A percentile compares a stretch with the other conserved stretches of the same genome.
These are phyloP conservation scores for Callimorpha dominula DNA, from an alignment of 2,888 invertebrate genomes.

Conservation along the genomic window DNA sequence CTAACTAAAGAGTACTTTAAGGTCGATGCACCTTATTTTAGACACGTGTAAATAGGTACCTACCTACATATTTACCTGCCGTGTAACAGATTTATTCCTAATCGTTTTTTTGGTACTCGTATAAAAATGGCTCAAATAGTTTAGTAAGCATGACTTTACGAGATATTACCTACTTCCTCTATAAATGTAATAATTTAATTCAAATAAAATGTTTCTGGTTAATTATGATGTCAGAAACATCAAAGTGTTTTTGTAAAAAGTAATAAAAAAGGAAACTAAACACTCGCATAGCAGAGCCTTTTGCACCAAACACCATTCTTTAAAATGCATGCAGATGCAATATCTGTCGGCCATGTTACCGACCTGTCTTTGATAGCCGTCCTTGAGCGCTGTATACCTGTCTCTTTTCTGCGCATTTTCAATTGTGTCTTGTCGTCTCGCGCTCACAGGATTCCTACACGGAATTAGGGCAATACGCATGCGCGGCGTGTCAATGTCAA, in stretches of 20 bases:
- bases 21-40: slow-evolving; percentile 55
- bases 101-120: not conserved
- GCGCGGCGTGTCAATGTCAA: slow-evolving; percentile 85
- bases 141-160: not conserved
- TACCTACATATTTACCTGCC: not conserved
- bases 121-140: not conserved
- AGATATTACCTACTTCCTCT: not conserved
- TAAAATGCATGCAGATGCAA: slow-evolving; percentile 80
- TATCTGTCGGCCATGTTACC: slow-evolving; percentile 80
- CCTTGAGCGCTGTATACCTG: slow-evolving; percentile 54
- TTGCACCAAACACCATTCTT: slow-evolving; percentile 59
- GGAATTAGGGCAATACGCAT: slow-evolving; percentile 85
- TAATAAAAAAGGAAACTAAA: not conserved
- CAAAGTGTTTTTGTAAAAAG: not conserved
- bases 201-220: not conserved
- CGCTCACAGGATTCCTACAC: slow-evolving; percentile 60
- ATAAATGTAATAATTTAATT: not conserved
- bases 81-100: not conserved
- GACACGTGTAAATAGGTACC: slow-evolving; percentile 30
- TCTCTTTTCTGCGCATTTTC: slow-evolving; percentile 60
- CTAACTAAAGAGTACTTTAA: slow-evolving; percentile 16
- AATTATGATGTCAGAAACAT: not conserved
- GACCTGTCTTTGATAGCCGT: slow-evolving; percentile 63
- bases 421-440: slow-evolving; percentile 61
- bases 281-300: slow-evolving; percentile 35